Evolutionary conservation across 2,113 vertebrate species (phyloP).

Genomic region (Megaceryle torquata): DNA sequence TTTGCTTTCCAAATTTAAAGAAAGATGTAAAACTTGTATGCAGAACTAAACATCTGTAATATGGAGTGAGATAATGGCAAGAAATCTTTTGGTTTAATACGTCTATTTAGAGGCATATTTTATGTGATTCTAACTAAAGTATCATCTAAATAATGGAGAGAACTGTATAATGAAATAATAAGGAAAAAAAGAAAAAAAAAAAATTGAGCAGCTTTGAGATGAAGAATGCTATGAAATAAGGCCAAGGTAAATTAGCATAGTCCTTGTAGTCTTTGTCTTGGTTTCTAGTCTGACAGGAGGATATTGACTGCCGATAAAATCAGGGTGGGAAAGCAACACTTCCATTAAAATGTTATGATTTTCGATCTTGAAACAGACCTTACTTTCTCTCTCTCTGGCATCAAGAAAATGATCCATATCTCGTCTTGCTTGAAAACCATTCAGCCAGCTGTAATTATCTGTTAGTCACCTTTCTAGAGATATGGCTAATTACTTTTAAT

Average conservation of each 20-base stretch:
- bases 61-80: background rate
- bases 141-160: background rate
- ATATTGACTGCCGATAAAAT: slow-evolving; percentile 5
- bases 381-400: background rate
- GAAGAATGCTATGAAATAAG: background rate
- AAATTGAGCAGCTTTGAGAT: background rate
- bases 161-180: background rate
- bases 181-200: background rate
- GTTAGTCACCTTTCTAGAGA: background rate
- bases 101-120: background rate
- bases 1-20: background rate
- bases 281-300: background rate
- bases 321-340: background rate
- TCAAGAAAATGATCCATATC: background rate
- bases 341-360: background rate
- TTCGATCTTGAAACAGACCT: background rate
- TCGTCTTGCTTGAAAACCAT: background rate
- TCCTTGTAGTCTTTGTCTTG: background rate
- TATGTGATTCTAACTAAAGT: background rate
- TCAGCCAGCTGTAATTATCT: background rate
- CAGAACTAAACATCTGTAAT: background rate
- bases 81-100: background rate
- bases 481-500: background rate
- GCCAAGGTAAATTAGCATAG: background rate
- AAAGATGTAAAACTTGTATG: background rate